Conservation (phyloP, 2,113 vertebrate genomes). For the Rhabdomys dilectus region DNA sequence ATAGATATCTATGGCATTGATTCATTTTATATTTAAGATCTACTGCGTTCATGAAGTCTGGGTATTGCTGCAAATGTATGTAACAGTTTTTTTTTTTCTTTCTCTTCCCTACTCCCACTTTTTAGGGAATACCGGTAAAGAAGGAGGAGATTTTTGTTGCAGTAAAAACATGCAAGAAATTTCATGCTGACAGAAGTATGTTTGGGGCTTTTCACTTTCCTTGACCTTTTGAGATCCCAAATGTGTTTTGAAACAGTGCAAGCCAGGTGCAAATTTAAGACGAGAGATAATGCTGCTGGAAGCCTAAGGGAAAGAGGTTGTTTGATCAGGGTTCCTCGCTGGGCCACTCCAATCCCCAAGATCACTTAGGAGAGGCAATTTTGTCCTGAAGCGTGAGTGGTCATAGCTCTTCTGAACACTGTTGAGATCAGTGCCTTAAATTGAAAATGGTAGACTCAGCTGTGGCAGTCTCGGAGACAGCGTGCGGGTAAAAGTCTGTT, state of each 20-base stretch:
- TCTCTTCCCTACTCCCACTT: background rate
- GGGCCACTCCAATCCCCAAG: background rate
- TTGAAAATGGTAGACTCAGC: conserved; percentile 23
- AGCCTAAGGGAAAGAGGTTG: background rate
- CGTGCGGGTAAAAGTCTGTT: background rate
- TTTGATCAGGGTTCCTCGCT: background rate
- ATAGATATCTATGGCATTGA: background rate
- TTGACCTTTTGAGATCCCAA: conserved; percentile 16
- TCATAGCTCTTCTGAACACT: background rate
- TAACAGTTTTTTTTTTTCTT: conserved; percentile 61
- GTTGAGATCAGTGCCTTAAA: background rate
- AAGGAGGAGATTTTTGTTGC: conserved; percentile 95
- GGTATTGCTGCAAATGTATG: background rate
- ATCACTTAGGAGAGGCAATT: conserved; percentile 32
- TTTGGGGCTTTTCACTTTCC: conserved; percentile 74
- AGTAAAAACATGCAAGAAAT: conserved; percentile 97
- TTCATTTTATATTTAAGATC: background rate
- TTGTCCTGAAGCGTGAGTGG: background rate
- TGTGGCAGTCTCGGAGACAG: background rate
- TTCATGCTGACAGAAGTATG: conserved; percentile 96
- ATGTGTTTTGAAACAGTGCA: conserved; percentile 18
- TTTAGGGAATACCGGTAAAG: conserved; percentile 92
- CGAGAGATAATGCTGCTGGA: background rate
- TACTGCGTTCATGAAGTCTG: background rate
- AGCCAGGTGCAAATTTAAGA: background rate